These are phyloP conservation scores for Piprites chloris DNA, from an alignment of 2,113 vertebrate species.

Conservation along the genomic window DNA sequence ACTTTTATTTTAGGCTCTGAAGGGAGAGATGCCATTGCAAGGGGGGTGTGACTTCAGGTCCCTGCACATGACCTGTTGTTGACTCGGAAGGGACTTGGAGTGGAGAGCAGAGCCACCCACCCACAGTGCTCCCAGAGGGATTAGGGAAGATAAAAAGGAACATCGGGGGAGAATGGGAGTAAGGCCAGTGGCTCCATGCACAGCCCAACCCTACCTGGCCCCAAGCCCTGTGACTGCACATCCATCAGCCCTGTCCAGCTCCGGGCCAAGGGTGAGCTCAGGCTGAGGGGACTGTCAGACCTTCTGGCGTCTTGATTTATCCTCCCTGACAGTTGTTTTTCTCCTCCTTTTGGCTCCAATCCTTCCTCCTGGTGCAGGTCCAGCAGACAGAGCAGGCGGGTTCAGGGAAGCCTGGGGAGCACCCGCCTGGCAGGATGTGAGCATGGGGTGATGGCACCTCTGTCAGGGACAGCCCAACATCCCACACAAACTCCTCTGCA, in stretches of 20 bases:
- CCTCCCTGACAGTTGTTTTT: neutral
- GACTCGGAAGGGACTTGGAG: neutral
- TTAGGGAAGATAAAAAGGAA: neutral
- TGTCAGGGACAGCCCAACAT: neutral
- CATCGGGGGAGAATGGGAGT: neutral
- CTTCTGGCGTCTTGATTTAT: neutral
- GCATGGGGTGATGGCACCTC: neutral
- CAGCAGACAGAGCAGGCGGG: rapidly evolving
- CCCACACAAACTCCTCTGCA: neutral
- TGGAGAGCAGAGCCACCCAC: neutral
- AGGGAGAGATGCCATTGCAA: neutral
- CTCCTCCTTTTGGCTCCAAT: neutral
- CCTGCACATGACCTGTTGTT: rapidly evolving
- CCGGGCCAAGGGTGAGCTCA: neutral
- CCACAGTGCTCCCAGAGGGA: neutral
- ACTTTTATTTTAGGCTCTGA: neutral
- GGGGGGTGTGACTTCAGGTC: too few relatives aligned
- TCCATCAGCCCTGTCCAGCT: neutral
- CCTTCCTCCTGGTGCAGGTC: neutral
- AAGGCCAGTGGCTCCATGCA: neutral
- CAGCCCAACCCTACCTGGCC: neutral
- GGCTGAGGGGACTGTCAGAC: neutral
- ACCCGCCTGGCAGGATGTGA: neutral
- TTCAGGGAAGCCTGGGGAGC: neutral
- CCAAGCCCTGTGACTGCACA: neutral